phyloP scores from a whole-genome alignment of 2,797 vertebrate species.

The Parauchenoglanis ngamensis region DNA sequence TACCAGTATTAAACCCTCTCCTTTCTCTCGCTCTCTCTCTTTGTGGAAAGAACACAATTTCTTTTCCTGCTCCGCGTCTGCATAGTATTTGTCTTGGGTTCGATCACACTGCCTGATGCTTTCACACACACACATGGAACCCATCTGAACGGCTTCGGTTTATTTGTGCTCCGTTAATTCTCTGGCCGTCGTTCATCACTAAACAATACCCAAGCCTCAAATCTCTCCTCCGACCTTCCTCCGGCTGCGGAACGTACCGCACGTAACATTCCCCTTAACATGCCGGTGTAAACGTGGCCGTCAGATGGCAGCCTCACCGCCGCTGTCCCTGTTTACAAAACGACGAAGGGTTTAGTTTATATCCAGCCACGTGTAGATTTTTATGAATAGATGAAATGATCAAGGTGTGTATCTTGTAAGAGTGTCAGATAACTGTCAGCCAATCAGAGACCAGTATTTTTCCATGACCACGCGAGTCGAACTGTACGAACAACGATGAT shows the following conservation, averaged over 20 bases:
- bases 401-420: not conserved
- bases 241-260: not conserved
- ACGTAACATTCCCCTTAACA: not conserved
- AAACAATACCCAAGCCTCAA: slow-evolving; percentile 34
- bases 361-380: not conserved
- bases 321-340: not conserved
- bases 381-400: not conserved
- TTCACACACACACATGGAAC: slow-evolving; percentile 49
- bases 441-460: not conserved
- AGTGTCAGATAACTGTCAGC: not conserved
- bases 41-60: slow-evolving; percentile 63
- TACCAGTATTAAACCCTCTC: not conserved
- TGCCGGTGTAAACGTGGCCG: not conserved
- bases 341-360: not conserved
- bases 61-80: slow-evolving; percentile 61
- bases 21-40: not conserved
- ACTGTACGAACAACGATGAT: not conserved
- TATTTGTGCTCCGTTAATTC: slow-evolving; percentile 44
- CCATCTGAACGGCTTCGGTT: slow-evolving; percentile 29
- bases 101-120: slow-evolving; percentile 65
- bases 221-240: slow-evolving; percentile 1
- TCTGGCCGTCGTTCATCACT: slow-evolving; percentile 34
- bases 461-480: not conserved
- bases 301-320: not conserved
- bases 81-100: slow-evolving; percentile 68